These are phyloP conservation scores for Epinephelus coioides DNA, from an alignment of 2,797 vertebrate genomes.

Conservation along the genomic window DNA sequence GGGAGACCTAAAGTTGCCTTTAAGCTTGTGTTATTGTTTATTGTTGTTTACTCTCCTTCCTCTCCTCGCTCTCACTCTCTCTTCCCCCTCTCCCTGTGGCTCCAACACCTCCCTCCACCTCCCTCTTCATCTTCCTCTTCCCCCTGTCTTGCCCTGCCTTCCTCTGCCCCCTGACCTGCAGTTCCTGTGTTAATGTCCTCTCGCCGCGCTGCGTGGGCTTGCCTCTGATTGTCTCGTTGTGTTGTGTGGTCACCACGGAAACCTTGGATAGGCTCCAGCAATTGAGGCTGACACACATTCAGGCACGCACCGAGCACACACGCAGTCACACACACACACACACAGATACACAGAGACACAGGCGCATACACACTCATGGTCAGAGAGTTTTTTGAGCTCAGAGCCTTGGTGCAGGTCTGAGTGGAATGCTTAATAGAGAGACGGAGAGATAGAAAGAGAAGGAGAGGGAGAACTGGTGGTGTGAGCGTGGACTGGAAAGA, in stretches of 20 bases:
- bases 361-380: conserved; percentile 64
- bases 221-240: conserved; percentile 90
- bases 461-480: conserved; percentile 45
- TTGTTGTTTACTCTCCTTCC: conserved; percentile 71
- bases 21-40: conserved; percentile 75
- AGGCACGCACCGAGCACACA: conserved; percentile 73
- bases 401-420: conserved; percentile 80
- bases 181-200: conserved; percentile 89
- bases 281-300: conserved; percentile 86
- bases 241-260: conserved; percentile 91
- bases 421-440: conserved; percentile 83
- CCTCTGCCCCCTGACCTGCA: conserved; percentile 83
- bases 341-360: conserved; percentile 32
- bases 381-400: conserved; percentile 80
- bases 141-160: conserved; percentile 70
- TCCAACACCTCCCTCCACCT: conserved; percentile 63
- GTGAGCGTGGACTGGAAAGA: conserved; percentile 23
- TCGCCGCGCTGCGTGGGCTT: conserved; percentile 89
- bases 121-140: conserved; percentile 67
- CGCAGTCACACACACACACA: conserved; percentile 32
- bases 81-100: conserved; percentile 45
- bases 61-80: conserved; percentile 32
- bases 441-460: conserved; percentile 61
- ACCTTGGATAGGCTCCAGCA: conserved; percentile 90
- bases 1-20: conserved; percentile 70